These are phyloP conservation scores for Euplagia quadripunctaria DNA, from an alignment of 2,888 invertebrate genomes.

Conservation along the genomic window DNA sequence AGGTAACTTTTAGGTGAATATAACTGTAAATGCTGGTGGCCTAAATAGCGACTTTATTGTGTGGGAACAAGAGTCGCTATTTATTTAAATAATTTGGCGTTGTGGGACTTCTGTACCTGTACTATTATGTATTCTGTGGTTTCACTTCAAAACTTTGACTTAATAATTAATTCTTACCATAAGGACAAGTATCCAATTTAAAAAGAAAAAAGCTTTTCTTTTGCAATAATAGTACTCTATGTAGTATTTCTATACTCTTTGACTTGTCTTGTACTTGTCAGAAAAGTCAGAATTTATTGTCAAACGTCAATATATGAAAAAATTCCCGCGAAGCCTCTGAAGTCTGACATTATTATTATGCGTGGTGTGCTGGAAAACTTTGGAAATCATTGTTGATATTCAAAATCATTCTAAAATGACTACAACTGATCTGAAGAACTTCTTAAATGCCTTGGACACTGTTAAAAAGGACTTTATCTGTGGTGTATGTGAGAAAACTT, in stretches of 20 bases:
- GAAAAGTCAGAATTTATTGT: background rate
- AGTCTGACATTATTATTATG: too few species aligned
- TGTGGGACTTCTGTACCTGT: too few species aligned
- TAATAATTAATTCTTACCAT: background rate
- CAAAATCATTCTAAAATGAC: conserved; percentile 54
- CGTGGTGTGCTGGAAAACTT: conserved; percentile 25
- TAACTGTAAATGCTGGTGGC: too few species aligned
- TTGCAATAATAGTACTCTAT: too few species aligned
- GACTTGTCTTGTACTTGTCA: background rate
- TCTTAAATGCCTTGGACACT: conserved; percentile 72
- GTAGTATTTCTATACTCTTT: too few species aligned
- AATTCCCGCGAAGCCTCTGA: conserved; percentile 23
- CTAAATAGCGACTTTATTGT: too few species aligned
- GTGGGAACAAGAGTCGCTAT: too few species aligned
- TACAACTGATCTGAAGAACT: conserved; percentile 59
- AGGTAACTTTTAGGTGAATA: too few species aligned
- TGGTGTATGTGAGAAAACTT: conserved; percentile 70
- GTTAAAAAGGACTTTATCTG: conserved; percentile 75
- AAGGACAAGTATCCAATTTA: background rate
- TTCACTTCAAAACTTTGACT: too few species aligned
- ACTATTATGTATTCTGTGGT: too few species aligned
- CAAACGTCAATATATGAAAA: conserved; percentile 11
- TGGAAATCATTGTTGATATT: conserved; percentile 1
- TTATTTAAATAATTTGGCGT: too few species aligned
- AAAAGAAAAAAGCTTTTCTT: background rate